Conservation (phyloP, 2,113 vertebrate genomes). For the Glaucidium brasilianum region DNA sequence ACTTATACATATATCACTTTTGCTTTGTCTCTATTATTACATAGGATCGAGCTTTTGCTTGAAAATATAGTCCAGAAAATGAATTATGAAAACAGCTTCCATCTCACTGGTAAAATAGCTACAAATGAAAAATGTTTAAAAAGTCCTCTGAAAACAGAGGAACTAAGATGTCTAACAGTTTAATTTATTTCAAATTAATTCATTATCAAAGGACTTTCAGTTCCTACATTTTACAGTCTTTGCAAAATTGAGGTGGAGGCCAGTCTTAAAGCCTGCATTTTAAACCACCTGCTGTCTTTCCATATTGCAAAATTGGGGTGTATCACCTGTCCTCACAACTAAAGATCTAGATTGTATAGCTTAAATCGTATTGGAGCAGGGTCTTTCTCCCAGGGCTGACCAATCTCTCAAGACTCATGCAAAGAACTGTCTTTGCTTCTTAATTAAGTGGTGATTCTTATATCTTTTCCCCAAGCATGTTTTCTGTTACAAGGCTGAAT, state of each 20-base stretch:
- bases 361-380: background rate
- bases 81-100: background rate
- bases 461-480: background rate
- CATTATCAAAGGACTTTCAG: background rate
- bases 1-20: background rate
- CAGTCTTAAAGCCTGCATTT: background rate
- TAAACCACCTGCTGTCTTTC: background rate
- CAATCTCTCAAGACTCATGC: background rate
- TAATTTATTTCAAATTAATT: background rate
- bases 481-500: background rate
- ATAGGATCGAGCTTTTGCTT: background rate
- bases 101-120: background rate
- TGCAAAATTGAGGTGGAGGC: background rate
- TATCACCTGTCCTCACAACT: background rate
- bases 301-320: background rate
- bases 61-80: background rate
- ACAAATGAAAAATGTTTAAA: background rate
- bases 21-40: background rate
- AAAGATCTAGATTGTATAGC: background rate
- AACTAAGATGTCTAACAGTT: background rate
- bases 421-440: background rate
- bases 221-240: background rate
- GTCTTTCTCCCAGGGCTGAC: background rate
- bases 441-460: background rate
- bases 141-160: background rate